Base-by-base conservation (phyloP, 2,888 invertebrate species). In the Heliconius erato region DNA sequence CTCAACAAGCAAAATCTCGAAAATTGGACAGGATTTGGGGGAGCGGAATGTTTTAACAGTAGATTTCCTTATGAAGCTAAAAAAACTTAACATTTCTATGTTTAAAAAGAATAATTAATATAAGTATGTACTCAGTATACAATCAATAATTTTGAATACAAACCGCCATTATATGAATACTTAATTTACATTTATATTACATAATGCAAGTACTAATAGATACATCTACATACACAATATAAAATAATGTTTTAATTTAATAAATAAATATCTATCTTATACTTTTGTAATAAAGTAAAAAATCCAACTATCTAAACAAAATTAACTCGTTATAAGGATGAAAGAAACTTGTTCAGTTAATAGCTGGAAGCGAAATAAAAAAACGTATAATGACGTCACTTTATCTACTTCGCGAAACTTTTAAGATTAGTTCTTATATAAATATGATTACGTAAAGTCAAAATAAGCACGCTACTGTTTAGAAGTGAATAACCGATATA, bases 281-380 rank as follows among this genome's bases (percentile, higher is more conserved):
- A 14, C 0, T 3, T 11, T 23, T 2, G 67, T 44, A 49, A 68
- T 44, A 78, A 67, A 14, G 78, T 67, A 9, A 26, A 67, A 67
- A 49, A 32, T 78, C n/a, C 23, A 78, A 68, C 28, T 19, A 78
- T 26, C 40, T 54, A 4, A 14, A 59, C 12, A 44, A 67, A 78
- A 78, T 67, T 67, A 44, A 67, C n/a, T 40, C 12, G 65, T 69
- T 69, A 23, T 72, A 77, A 81, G 44, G 77, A 81, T 77, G 68
- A 63, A 81, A 81, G 76, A 81, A 81, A 69, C 76, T 77, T 77
- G 79, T 79, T 65, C 23, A 63, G 63, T 23, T 68, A 77, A 54
- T 81, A 63, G 44, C 67, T 74, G 35, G 67, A 44, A 77, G 19
- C 54, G 67, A 67, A 26, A 74, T 72, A 74, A 80, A 54, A 74